Conservation (phyloP, 1,140 invertebrate genomes). For the Euborellia annulipes region DNA sequence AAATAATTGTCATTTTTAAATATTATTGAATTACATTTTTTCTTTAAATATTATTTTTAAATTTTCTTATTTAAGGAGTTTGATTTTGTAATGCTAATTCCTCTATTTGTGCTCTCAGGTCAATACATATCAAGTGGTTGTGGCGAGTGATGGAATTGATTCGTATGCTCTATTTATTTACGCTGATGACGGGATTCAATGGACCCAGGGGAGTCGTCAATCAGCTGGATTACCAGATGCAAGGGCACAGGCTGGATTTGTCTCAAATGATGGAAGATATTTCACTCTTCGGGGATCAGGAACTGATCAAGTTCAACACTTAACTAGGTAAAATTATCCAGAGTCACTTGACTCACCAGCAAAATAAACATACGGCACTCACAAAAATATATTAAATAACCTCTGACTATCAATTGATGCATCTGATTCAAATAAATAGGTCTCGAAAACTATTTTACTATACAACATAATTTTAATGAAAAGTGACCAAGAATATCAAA, state of each 20-base stretch:
- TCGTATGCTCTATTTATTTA: conserved; percentile 77
- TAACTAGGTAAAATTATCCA: conserved; percentile 66
- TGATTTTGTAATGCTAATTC: conserved; percentile 1
- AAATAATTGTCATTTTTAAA: background rate
- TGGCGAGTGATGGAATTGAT: conserved; percentile 65
- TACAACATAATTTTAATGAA: no score
- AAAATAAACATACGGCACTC: no score
- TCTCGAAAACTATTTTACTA: no score
- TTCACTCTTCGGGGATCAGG: conserved; percentile 67
- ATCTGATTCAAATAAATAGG: no score
- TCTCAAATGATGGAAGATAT: conserved; percentile 57
- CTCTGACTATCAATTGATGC: no score
- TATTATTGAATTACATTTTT: background rate
- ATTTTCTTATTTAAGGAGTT: conserved; percentile 1
- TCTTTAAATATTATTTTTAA: background rate
- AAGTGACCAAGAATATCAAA: no score
- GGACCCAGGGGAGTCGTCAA: conserved; percentile 57
- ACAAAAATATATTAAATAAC: no score
- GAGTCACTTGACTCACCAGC: no score
- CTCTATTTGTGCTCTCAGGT: conserved; percentile 27
- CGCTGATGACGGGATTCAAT: conserved; percentile 72
- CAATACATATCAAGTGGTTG: conserved; percentile 67
- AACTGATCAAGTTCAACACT: conserved; percentile 61
- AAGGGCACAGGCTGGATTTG: conserved; percentile 81
- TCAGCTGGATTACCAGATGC: conserved; percentile 56